Conservation (phyloP, 2,113 vertebrate genomes). For the Lonchura striata region DNA sequence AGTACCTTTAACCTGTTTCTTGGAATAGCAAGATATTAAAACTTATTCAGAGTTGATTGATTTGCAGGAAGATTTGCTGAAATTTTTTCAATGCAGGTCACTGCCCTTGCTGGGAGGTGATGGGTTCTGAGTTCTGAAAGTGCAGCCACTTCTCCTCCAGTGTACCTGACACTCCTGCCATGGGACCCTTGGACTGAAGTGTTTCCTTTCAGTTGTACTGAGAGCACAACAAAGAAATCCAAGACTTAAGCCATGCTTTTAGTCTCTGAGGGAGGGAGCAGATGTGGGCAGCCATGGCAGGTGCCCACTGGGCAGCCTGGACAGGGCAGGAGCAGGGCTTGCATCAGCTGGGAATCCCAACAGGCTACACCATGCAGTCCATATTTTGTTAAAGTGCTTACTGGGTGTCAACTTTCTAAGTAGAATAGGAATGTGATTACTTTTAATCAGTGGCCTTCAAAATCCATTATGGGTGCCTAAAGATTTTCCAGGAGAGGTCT, state of each 20-base stretch:
- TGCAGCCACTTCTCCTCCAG: neutral
- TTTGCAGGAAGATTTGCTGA: neutral
- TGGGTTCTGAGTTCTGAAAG: neutral
- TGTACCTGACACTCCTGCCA: neutral
- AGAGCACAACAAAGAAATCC: neutral
- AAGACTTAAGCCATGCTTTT: neutral
- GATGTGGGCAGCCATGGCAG: neutral
- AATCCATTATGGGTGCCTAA: neutral
- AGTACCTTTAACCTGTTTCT: slow-evolving; percentile 2
- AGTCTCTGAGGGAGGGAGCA: neutral
- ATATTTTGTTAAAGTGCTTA: neutral
- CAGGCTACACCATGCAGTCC: neutral
- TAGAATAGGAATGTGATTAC: neutral
- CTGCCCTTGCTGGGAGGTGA: neutral
- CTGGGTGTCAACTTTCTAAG: neutral
- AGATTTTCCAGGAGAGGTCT: neutral
- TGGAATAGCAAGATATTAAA: neutral
- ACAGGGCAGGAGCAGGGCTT: neutral
- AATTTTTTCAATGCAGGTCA: neutral
- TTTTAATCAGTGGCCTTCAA: neutral
- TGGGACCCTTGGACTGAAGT: accelerated
- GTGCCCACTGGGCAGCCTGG: neutral
- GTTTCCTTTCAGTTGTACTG: neutral
- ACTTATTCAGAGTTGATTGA: neutral
- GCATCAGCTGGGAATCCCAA: neutral